Conservation (phyloP, 2,797 vertebrate species). For the Myotis pilosus region DNA sequence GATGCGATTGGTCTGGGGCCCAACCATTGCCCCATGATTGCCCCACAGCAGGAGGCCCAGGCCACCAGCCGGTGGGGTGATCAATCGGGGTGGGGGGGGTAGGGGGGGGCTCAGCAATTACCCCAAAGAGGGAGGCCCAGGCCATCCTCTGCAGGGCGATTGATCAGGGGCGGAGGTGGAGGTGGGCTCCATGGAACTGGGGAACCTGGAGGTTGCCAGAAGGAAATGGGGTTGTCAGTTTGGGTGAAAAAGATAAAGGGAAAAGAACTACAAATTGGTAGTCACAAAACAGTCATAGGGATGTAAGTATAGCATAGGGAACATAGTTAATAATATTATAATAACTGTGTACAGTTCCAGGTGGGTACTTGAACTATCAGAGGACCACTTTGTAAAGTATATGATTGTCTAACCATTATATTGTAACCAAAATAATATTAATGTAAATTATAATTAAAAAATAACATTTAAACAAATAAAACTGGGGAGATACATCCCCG, state of each 20-base stretch:
- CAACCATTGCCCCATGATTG: too few relatives aligned
- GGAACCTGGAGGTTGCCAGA: too few relatives aligned
- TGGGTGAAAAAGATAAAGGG: background rate
- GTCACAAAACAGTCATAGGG: background rate
- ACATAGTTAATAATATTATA: background rate
- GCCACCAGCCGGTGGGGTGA: too few relatives aligned
- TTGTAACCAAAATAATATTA: background rate
- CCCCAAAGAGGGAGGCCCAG: too few relatives aligned
- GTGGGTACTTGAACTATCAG: background rate
- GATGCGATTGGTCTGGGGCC: too few relatives aligned
- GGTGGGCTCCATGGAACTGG: too few relatives aligned
- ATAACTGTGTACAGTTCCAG: background rate
- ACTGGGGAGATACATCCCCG: background rate
- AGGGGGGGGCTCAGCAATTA: too few relatives aligned
- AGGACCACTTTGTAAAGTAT: background rate
- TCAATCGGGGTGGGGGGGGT: too few relatives aligned
- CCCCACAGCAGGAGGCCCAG: too few relatives aligned
- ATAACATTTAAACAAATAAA: conserved; percentile 25
- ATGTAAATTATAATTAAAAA: background rate
- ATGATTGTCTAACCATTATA: background rate
- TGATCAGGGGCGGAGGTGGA: too few relatives aligned
- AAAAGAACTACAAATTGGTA: background rate
- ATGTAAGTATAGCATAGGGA: background rate
- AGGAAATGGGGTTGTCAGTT: background rate
- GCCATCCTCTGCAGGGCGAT: too few relatives aligned